Base-by-base conservation (phyloP, 2,113 vertebrate species). In the Numida meleagris region DNA sequence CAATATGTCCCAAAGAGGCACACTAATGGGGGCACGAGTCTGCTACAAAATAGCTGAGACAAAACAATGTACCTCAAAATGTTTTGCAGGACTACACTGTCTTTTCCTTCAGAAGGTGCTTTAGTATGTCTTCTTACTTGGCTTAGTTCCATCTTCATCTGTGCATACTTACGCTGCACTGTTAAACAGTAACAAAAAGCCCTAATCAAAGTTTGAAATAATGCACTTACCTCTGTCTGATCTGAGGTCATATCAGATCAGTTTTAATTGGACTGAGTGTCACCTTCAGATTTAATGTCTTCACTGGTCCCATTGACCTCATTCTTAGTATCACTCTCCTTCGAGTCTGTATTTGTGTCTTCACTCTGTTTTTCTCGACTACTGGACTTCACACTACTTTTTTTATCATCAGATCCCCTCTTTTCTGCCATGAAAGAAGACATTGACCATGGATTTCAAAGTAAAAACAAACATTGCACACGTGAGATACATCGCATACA, bases 231-330 rank as follows among this genome's bases (percentile, higher is more conserved):
- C 99, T 99, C 99, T 98, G 98, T 98, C 99, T 99, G 99, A 99
- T 99, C 99, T 99, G 99, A 99, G 99, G 99, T 99, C 99, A 99
- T 99, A 99, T 99, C 99, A 99, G 99, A 99, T 99, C 99, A 99
- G 99, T 99, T 99, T 99, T 99, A 99, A 99, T 99, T 99, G 99
- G 99, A 99, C 99, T 99, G 99, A 99, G 99, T 99, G 99, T 99
- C 99, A 99, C 99, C 99, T 99, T 99, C 99, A 99, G 99, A 99
- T 98, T 99, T 99, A 98, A 99, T 98, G 98, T 99, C 99, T 99
- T 99, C 98, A 94, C 96, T 98, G 98, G 99, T 98, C 98, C 99
- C 99, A 98, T 99, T 99, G 97, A 99, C 98, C 98, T 99, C 98
- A 96, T 98, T 98, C 98, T 98, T 98, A 96, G 98, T 96, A 96